A percentile compares a stretch with the other conserved stretches of the same genome.
Conservation (phyloP, 2,113 vertebrate species). For the Hipposideros armiger region DNA sequence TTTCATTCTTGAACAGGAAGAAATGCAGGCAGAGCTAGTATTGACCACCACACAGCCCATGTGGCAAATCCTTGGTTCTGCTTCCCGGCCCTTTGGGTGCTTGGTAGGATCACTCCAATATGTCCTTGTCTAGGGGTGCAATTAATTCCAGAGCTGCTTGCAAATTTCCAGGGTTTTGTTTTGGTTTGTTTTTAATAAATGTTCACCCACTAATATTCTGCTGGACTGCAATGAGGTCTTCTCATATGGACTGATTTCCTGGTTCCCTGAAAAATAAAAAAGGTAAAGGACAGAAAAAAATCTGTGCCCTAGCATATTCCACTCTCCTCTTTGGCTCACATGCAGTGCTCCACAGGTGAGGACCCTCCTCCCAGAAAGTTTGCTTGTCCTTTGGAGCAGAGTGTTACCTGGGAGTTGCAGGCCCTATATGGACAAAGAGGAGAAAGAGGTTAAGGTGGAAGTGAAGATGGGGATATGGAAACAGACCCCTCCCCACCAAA, state of each 20-base stretch:
- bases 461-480: not conserved
- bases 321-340: not conserved
- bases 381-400: not conserved
- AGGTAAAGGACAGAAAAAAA: not conserved
- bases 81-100: not conserved
- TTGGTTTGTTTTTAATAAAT: not conserved
- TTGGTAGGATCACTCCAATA: not conserved
- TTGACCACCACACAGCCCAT: not conserved
- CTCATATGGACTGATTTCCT: not conserved
- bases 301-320: no score
- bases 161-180: conserved; percentile 11
- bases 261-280: not conserved
- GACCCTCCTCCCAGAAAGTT: not conserved
- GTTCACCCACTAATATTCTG: not conserved
- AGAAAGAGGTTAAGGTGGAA: not conserved
- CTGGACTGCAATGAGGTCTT: not conserved
- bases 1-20: not conserved
- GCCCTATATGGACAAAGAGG: not conserved
- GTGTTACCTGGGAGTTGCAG: not conserved
- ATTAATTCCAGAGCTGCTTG: not conserved
- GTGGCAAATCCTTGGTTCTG: not conserved
- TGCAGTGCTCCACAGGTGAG: not conserved
- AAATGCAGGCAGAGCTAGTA: not conserved
- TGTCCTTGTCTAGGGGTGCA: not conserved
- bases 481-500: no score